These are phyloP conservation scores for Volucella zonaria DNA, from an alignment of 2,888 invertebrate genomes.

Conservation along the genomic window DNA sequence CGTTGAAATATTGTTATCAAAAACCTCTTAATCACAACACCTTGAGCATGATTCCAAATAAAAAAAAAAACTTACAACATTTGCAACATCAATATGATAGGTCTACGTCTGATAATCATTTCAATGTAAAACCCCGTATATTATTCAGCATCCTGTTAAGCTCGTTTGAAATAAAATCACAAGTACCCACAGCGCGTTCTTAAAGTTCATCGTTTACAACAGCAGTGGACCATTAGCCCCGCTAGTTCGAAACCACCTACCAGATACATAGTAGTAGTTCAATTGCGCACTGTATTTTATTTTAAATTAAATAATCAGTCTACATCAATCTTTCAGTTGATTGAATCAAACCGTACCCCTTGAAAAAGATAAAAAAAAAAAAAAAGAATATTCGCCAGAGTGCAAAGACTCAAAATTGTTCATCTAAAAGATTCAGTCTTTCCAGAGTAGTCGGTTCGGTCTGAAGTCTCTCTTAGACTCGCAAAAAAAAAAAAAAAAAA, in stretches of 20 bases:
- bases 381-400: constrained; percentile 26
- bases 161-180: too few relatives aligned
- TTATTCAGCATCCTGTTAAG: too few relatives aligned
- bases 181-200: too few relatives aligned
- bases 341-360: constrained; percentile 59
- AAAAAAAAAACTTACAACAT: too few relatives aligned
- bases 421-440: constrained; percentile 52
- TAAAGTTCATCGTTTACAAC: constrained; percentile 7
- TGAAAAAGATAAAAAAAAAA: constrained; percentile 3
- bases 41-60: too few relatives aligned
- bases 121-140: too few relatives aligned
- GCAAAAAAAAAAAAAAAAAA: constrained; percentile 5
- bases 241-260: constrained; percentile 2
- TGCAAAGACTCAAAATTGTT: constrained; percentile 35
- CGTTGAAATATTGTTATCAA: too few relatives aligned
- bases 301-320: constrained; percentile 67
- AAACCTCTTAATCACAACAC: too few relatives aligned
- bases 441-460: constrained; percentile 58
- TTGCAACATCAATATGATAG: too few relatives aligned
- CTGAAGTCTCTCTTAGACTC: constrained; percentile 11
- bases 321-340: constrained; percentile 50
- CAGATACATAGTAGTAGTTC: neutral
- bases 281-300: constrained; percentile 47
- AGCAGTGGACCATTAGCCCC: neutral
- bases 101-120: too few relatives aligned